Evolutionary conservation across 2,888 invertebrate species (phyloP), one percentile per base, ranked within the genome.

Genomic region (Hyposoter didymator): DNA sequence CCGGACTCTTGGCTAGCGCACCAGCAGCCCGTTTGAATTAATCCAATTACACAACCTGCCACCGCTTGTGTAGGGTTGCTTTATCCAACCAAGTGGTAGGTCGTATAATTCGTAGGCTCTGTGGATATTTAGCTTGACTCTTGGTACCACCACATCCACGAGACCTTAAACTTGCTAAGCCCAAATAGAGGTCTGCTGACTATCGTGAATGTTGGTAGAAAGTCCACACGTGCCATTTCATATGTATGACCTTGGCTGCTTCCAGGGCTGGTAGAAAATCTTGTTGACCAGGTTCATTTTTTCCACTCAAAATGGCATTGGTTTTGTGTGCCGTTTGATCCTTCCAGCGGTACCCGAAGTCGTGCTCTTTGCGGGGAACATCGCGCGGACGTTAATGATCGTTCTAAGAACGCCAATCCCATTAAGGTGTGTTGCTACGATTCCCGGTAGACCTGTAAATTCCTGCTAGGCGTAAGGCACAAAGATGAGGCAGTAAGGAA

Each of bases 31-130:
- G 88, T 91, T 91, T 89, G 91, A 91, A 92, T 92, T 92, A 92
- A 92, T 92, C 92, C 91, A 92, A 92, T 93, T 91, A 91, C 89
- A 90, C 90, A 90, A 90, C 89, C 90, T 87, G 85, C 74, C 55
- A 47, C 47, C 55, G 17, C 17, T 43, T 74, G 66, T 62, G 49
- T 19, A 62, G 19, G 49, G 59, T 49, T 43, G 35, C 69, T 64
- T 64, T 74, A 73, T 69, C 66, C 73, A 45, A 73, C 73, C 47
- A 12, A 62, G 43, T 64, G 82, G 84, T 89, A 87, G 75, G 76
- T 73, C 74, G 82, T 80, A 78, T 80, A 74, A 75, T 89, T 87
- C 87, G 84, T 86, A 79, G 86, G 84, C 84, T 88, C 84, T 52
- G 86, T 78, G 84, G 82, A 90, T 89, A 90, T 92, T 79, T 91